These are phyloP conservation scores for Drosophila tanythrix DNA, from an alignment of 2,888 invertebrate genomes.

Conservation along the genomic window DNA sequence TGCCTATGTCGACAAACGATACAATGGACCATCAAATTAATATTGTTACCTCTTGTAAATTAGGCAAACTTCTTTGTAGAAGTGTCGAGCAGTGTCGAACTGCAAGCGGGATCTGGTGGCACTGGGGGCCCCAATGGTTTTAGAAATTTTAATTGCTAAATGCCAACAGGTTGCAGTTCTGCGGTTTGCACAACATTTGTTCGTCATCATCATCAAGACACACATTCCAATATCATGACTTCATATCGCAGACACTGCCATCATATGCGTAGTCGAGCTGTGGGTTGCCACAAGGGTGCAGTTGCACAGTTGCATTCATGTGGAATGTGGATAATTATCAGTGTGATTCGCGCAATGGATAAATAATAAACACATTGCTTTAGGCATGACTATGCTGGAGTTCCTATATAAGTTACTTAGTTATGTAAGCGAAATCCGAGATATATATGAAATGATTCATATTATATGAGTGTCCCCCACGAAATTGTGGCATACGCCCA, in stretches of 20 bases:
- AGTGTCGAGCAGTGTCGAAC: neutral
- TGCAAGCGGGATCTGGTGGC: neutral
- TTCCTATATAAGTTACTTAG: neutral
- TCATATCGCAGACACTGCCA: conserved; percentile 58
- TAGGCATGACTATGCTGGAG: neutral
- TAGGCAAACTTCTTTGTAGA: conserved; percentile 11
- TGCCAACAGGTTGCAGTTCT: conserved; percentile 64
- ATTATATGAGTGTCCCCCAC: neutral
- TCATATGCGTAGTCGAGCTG: conserved; percentile 12
- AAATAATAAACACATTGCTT: neutral
- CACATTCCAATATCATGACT: conserved; percentile 75
- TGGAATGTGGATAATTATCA: conserved; percentile 3
- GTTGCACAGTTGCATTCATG: conserved; percentile 5
- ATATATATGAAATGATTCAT: neutral
- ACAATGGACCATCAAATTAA: conserved; percentile 53
- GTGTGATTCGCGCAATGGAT: conserved; percentile 2
- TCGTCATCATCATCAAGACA: conserved; percentile 59
- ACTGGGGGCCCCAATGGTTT: conserved; percentile 8
- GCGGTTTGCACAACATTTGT: conserved; percentile 56
- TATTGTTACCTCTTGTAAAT: conserved; percentile 31
- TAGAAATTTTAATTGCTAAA: conserved; percentile 60
- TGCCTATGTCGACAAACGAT: conserved; percentile 62
- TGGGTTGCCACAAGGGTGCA: conserved; percentile 3
- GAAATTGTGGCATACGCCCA: conserved; percentile 20
- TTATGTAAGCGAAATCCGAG: neutral